These are phyloP conservation scores for Nemopilema nomurai DNA, from an alignment of 30 jellyfish, hydroid and myxozoan genomes.

Conservation along the genomic window DNA sequence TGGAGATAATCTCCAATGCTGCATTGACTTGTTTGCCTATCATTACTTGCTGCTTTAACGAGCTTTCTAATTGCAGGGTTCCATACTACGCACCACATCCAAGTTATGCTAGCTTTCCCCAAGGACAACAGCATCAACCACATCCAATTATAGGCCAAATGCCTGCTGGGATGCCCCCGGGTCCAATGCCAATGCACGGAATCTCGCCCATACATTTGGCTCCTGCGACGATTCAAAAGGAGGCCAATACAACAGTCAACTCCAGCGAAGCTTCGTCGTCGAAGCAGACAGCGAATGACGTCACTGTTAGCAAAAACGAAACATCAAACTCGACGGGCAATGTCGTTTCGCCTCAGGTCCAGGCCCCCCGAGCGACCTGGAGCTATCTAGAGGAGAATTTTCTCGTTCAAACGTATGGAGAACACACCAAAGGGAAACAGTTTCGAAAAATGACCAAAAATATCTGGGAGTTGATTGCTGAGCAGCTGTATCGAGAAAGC, in stretches of 20 bases:
- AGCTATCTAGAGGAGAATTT: conserved; percentile 40
- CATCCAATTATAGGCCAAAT: conserved; percentile 48
- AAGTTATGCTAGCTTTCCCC: conserved; percentile 25
- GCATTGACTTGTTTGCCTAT: too few relatives aligned
- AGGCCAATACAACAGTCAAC: neutral
- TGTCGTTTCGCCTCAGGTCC: conserved; percentile 5
- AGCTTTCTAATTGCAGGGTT: conserved; percentile 28
- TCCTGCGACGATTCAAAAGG: neutral
- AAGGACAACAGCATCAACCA: conserved; percentile 44
- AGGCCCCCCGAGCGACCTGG: conserved; percentile 54
- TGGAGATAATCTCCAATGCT: too few relatives aligned
- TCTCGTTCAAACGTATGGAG: conserved; percentile 36
- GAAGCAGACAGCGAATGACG: neutral
- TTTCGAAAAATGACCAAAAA: conserved; percentile 31
- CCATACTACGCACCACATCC: conserved; percentile 70
- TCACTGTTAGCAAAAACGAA: neutral
- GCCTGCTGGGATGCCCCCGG: conserved; percentile 39
- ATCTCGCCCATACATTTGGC: conserved; percentile 51
- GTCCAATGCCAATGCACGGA: conserved; percentile 56
- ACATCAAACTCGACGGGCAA: neutral
- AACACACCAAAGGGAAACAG: conserved; percentile 36
- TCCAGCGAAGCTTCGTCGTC: neutral
- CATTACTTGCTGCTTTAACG: neutral
- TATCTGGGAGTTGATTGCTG: conserved; percentile 49
- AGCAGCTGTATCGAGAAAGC: conserved; percentile 21